phyloP scores from a whole-genome alignment of 2,888 invertebrate genomes.

The Oithona nana region DNA sequence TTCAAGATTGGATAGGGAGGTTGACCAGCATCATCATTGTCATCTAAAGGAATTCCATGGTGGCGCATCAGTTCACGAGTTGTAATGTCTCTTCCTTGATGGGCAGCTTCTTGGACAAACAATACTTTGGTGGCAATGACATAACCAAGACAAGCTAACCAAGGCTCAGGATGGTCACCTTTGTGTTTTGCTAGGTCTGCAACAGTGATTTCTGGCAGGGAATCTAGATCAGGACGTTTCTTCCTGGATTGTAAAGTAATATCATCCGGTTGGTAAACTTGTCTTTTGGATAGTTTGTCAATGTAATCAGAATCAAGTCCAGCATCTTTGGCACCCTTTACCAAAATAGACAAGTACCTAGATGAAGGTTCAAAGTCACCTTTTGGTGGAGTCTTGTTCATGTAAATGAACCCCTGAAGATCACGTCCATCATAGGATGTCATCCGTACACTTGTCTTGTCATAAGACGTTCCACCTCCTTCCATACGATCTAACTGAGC shows the following conservation, averaged over 20 bases:
- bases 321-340: constrained; percentile 4
- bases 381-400: neutral
- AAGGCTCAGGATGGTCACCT: no score
- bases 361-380: neutral
- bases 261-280: neutral
- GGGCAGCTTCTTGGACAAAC: neutral
- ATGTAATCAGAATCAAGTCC: neutral
- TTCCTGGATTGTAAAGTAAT: neutral
- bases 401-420: neutral
- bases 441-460: neutral
- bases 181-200: neutral
- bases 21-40: neutral
- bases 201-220: neutral
- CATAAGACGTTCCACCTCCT: neutral
- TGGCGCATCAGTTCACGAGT: neutral
- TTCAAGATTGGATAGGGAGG: neutral
- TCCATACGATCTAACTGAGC: neutral
- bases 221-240: neutral
- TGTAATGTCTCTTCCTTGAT: neutral
- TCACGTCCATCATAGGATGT: neutral
- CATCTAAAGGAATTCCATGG: neutral
- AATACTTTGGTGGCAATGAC: neutral
- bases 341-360: neutral
- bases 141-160: neutral
- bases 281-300: neutral